Evolutionary conservation across 2,888 invertebrate genomes (phyloP), one percentile per base, ranked within the genome.

Genomic region (Julus scandinavius): DNA sequence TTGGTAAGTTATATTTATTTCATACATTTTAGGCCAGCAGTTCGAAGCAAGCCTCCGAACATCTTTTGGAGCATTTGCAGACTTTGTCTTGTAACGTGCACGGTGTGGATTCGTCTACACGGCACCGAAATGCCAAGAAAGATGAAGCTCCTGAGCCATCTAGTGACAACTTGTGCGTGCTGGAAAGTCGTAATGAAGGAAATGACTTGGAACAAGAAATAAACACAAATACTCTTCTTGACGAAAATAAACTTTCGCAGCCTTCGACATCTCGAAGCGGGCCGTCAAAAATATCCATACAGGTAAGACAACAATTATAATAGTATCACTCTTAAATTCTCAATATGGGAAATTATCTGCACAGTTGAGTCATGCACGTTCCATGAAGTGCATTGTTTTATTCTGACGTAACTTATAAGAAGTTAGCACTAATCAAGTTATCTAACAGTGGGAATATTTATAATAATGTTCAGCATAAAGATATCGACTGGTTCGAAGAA

Each of bases 401-500:
- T 29, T 29, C 29, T 29, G 29, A 29, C 29, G 1, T 29, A 29
- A 0, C 29, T 1, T 29, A 29, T 29, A 29, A 29, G 1, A 29
- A 29, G 29, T 29, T 29, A 29, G 29, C 29, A 29, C 29, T 29
- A 29, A 29, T 29, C 1, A 1, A 29, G 9, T 13, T 50, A 50
- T 1, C 50, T 50, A 50, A 50, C 1, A 2, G 15, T 2, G 38
- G 20, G 20, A 38, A 29, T 9, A 83, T n/a, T 29, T 38, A 29
- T 13, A 29, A 15, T 45, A 7, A 41, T 84, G 17, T 84, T 41
- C 15, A 84, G 40, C 6, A 4, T 58, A 58, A 58, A 58, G 58
- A 54, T 54, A 9, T 54, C 13, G 83, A 84, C 4, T 84, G 84
- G 84, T 84, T 84, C 17, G 84, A 84, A 84, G 84, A 84, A 84